phyloP scores from a whole-genome alignment of 2,113 vertebrate genomes.

The Gadus macrocephalus region DNA sequence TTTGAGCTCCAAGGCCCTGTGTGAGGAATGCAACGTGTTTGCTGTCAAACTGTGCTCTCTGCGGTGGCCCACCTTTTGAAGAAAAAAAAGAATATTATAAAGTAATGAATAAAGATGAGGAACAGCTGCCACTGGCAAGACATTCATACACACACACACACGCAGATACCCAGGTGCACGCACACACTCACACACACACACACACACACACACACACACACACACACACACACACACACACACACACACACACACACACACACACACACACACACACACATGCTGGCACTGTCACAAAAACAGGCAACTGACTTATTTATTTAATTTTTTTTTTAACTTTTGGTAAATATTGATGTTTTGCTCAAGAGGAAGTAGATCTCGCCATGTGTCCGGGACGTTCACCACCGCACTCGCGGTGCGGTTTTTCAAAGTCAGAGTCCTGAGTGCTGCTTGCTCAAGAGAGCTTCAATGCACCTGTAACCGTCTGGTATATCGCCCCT shows the following conservation, averaged over 20 bases:
- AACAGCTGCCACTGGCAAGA: constrained; percentile 46
- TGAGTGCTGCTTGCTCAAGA: background rate
- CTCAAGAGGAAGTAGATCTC: constrained; percentile 55
- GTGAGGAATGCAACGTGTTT: constrained; percentile 57
- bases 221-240: constrained; percentile 12
- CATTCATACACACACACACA: constrained; percentile 1
- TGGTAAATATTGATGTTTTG: constrained; percentile 72
- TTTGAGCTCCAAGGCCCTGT: constrained; percentile 32
- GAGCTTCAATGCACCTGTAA: constrained; percentile 15
- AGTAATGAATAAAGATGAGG: constrained; percentile 68
- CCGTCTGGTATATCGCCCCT: background rate
- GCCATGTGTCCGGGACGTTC: constrained; percentile 52
- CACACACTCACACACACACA: constrained; percentile 38
- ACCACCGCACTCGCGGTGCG: constrained; percentile 38
- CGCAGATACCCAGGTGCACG: constrained; percentile 29
- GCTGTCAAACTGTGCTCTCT: constrained; percentile 51
- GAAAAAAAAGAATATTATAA: constrained; percentile 51
- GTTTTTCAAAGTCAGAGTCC: constrained; percentile 35
- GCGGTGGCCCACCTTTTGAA: constrained; percentile 33
- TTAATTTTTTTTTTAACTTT: constrained; percentile 38
- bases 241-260: constrained; percentile 43
- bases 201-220: constrained; percentile 6
- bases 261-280: constrained; percentile 27
- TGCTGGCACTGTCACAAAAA: constrained; percentile 57
- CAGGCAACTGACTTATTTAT: constrained; percentile 12